Conservation (phyloP, 37 sponge, comb jelly and placozoan genomes). For the Halisarca cf. caerulea region DNA sequence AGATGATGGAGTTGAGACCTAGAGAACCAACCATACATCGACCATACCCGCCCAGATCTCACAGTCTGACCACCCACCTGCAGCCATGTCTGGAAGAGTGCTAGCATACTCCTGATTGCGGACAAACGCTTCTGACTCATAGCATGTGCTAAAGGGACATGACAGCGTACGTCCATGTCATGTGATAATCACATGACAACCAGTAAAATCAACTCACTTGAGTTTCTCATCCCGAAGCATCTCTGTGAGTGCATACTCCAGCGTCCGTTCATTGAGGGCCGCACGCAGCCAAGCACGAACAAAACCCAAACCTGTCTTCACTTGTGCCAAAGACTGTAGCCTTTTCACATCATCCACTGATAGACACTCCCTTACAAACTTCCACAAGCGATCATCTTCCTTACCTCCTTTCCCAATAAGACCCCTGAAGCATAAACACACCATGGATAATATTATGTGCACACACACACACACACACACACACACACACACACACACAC, state of each 20-base stretch:
- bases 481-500: not conserved
- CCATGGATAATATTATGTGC: not conserved
- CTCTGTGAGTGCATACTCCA: constrained; percentile 65
- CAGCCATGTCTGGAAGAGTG: constrained; percentile 87
- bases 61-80: constrained; percentile 37
- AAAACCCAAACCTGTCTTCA: not conserved
- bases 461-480: not conserved
- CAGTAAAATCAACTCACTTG: constrained; percentile 28
- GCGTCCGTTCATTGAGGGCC: constrained; percentile 80
- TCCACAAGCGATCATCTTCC: constrained; percentile 19
- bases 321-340: constrained; percentile 6
- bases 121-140: constrained; percentile 75
- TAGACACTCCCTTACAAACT: not conserved
- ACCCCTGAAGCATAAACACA: not conserved
- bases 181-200: not conserved
- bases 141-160: constrained; percentile 43
- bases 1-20: constrained; percentile 21
- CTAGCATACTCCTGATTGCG: constrained; percentile 73
- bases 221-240: constrained; percentile 30
- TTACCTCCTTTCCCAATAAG: not conserved
- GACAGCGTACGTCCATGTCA: not conserved
- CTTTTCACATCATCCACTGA: not conserved
- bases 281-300: constrained; percentile 81
- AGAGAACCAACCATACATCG: too few species aligned
- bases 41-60: not conserved